Percentiles rank a stretch among this genome's conserved stretches.
Conservation (phyloP, 2,797 vertebrate genomes). For the Sebastiscus albofasciatus region DNA sequence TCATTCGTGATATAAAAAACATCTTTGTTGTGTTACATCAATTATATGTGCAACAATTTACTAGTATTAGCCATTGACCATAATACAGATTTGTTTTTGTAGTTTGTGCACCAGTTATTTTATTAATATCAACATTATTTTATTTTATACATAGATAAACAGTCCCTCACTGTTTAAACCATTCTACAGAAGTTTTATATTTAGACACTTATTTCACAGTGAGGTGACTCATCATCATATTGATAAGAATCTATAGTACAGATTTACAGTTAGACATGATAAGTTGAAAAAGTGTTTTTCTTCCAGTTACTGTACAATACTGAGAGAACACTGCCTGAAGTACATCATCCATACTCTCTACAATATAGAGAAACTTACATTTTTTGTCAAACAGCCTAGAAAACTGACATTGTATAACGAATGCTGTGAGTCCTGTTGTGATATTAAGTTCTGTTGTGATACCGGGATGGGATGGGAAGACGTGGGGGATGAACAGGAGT, state of each 20-base stretch:
- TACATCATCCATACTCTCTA: neutral
- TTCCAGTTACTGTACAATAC: neutral
- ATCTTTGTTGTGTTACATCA: constrained; percentile 6
- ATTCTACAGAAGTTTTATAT: constrained; percentile 10
- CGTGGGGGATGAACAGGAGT: neutral
- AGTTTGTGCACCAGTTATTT: constrained; percentile 25
- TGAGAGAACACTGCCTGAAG: neutral
- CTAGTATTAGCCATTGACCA: neutral
- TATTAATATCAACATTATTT: constrained; percentile 25
- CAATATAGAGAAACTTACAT: neutral
- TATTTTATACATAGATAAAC: constrained; percentile 36
- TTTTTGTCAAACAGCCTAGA: neutral
- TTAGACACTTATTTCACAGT: constrained; percentile 13
- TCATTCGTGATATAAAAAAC: constrained; percentile 29
- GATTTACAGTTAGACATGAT: constrained; percentile 26
- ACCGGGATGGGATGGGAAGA: neutral
- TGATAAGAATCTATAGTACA: constrained; percentile 28
- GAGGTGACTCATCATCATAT: constrained; percentile 1
- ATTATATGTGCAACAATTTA: neutral
- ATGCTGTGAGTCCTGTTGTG: constrained; percentile 2
- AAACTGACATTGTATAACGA: neutral
- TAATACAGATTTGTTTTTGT: constrained; percentile 1
- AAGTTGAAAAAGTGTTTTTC: neutral
- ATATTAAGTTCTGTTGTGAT: neutral
- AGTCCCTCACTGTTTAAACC: constrained; percentile 3